Base-by-base conservation (phyloP, 2,888 invertebrate genomes). In the Elegia similella region DNA sequence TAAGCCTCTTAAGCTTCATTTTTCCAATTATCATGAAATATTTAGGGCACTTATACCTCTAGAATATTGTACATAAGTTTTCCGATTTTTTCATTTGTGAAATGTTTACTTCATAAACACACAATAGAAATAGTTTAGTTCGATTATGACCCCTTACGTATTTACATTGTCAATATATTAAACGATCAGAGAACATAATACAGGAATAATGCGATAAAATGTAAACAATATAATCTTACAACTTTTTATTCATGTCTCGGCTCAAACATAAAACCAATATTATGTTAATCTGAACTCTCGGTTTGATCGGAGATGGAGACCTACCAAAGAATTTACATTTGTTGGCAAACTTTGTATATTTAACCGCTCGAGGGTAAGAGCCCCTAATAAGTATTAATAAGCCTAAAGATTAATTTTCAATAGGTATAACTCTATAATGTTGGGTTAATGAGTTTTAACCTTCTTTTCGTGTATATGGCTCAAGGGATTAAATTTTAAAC, bases 211-310 rank as follows among this genome's bases (percentile, higher is more conserved):
- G 2, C 34, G 50, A 34, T 34, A 34, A 34, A 34, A 34, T 50
- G 12, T 17, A 32, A 38, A 50, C 38, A 50, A 50, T 50, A 50
- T 17, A 50, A 50, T 34, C 50, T 50, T 1, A 12, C 50, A 50
- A 50, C 15, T 54, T 54, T 54, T 30, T 54, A 54, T 43, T 54
- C 43, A 54, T 54, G 15, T 43, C 13, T 54, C 23, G 30, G 15
- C 54, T 44, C 44, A 32, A 55, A 55, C 34, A 53, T 53, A 53
- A 53, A 53, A 43, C 53, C 54, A 55, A 55, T 55, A 55, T 55
- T 55, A 55, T 55, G 54, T 55, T 55, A 55, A 55, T 55, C 17
- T 32, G 34, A 46, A 32, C 34, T 52, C 52, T 55, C 54, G 32
- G 43, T 44, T 32, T 42, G 46, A 55, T 55, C 44, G 29, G 54